Conservation (phyloP, 2,113 vertebrate species). For the Hemiprocne comata region DNA sequence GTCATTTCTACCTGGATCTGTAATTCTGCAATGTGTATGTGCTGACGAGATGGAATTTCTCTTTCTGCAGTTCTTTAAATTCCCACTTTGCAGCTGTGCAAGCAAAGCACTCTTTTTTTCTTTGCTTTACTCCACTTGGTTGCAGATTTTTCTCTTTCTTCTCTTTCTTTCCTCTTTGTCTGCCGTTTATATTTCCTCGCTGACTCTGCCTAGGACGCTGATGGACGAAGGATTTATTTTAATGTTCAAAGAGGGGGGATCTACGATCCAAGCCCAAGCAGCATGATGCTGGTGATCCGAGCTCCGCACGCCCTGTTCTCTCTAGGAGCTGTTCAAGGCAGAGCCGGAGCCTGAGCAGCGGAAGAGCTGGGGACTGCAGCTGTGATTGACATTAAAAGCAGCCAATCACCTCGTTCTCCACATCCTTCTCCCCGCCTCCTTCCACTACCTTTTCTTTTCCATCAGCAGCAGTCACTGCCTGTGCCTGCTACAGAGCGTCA, state of each 20-base stretch:
- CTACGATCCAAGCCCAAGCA: slow-evolving; percentile 64
- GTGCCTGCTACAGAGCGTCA: slow-evolving; percentile 40
- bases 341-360: slow-evolving; percentile 60
- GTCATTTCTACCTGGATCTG: slow-evolving; percentile 85
- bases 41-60: slow-evolving; percentile 68
- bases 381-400: slow-evolving; percentile 31
- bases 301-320: slow-evolving; percentile 70
- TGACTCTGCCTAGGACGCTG: slow-evolving; percentile 44
- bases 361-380: slow-evolving; percentile 62
- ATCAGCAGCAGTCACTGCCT: slow-evolving; percentile 44
- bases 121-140: slow-evolving; percentile 65
- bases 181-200: background rate
- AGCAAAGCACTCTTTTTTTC: slow-evolving; percentile 58
- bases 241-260: slow-evolving; percentile 28
- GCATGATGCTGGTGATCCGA: slow-evolving; percentile 70
- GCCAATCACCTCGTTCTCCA: slow-evolving; percentile 51
- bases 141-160: slow-evolving; percentile 60
- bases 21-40: slow-evolving; percentile 67
- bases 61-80: slow-evolving; percentile 68
- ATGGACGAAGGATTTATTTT: slow-evolving; percentile 28
- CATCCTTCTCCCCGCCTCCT: slow-evolving; percentile 39
- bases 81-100: slow-evolving; percentile 67
- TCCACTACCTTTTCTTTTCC: slow-evolving; percentile 63
- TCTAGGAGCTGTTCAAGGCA: slow-evolving; percentile 67
- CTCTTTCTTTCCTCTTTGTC: slow-evolving; percentile 23